Percentiles rank a stretch among this genome's conserved stretches.
These are phyloP conservation scores for Eilema depressum DNA, from an alignment of 2,888 invertebrate genomes.

Conservation along the genomic window DNA sequence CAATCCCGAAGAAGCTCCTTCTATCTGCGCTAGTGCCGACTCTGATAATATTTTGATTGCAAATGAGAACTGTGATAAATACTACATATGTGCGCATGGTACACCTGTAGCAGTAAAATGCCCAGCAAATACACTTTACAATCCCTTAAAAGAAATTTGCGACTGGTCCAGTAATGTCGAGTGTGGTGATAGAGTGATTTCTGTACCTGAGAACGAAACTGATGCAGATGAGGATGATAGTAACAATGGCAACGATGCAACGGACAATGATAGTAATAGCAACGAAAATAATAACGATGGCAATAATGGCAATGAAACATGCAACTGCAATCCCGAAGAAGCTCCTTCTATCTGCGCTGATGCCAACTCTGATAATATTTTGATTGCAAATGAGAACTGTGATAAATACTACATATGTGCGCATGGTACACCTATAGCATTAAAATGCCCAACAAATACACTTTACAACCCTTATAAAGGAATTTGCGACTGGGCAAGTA, in stretches of 20 bases:
- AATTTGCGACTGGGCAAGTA: neutral
- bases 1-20: conserved; percentile 47
- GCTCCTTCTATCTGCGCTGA: conserved; percentile 54
- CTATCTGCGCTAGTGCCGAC: conserved; percentile 49
- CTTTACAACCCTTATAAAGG: neutral
- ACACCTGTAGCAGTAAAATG: too few species aligned
- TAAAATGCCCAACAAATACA: neutral
- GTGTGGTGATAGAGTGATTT: too few species aligned
- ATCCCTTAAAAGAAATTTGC: too few species aligned
- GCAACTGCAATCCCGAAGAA: conserved; percentile 33
- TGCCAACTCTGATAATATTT: conserved; percentile 48
- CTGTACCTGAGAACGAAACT: neutral
- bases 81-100: too few species aligned
- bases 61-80: conserved; percentile 40
- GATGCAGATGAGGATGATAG: conserved; percentile 19
- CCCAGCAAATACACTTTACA: too few species aligned
- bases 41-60: conserved; percentile 56
- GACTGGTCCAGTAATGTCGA: too few species aligned
- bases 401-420: conserved; percentile 1
- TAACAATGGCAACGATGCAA: conserved; percentile 20
- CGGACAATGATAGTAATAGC: neutral
- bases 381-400: conserved; percentile 54
- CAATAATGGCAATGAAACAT: neutral
- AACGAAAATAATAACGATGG: neutral
- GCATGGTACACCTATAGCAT: neutral